Conservation (phyloP, 2,888 invertebrate species). For the Colostygia pectinataria region DNA sequence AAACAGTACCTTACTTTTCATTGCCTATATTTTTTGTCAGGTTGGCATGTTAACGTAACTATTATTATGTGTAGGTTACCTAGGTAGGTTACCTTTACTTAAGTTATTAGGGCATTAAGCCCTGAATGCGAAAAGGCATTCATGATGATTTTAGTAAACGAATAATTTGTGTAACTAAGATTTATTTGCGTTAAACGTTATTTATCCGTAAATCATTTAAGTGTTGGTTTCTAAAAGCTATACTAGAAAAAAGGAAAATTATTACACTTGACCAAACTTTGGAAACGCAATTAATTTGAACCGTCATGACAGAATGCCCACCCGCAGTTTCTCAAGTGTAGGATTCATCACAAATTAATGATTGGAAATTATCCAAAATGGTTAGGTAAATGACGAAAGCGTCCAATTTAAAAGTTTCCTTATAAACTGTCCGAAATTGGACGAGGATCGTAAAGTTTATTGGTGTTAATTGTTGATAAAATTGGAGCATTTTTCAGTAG, state of each 20-base stretch:
- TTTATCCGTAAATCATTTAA: too few species aligned
- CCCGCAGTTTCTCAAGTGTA: conserved; percentile 6
- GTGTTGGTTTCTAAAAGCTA: too few species aligned
- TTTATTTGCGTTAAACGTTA: too few species aligned
- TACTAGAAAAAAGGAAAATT: neutral
- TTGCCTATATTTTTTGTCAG: too few species aligned
- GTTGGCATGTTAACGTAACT: too few species aligned
- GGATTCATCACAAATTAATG: conserved; percentile 15
- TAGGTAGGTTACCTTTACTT: too few species aligned
- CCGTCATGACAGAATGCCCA: conserved; percentile 21
- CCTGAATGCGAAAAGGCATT: too few species aligned
- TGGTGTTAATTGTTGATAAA: conserved; percentile 4
- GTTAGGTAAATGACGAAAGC: conserved; percentile 16
- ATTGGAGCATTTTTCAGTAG: neutral
- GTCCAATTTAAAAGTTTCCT: conserved; percentile 23
- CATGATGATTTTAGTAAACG: too few species aligned
- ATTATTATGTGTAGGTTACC: too few species aligned
- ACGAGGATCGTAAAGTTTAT: conserved; percentile 17
- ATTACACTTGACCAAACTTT: conserved; percentile 13
- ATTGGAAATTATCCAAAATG: conserved; percentile 14
- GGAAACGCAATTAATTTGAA: conserved; percentile 16
- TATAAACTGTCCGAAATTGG: conserved; percentile 13
- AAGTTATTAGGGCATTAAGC: too few species aligned
- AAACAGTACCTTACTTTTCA: too few species aligned
- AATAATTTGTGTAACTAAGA: too few species aligned